A percentile compares a stretch with the other conserved stretches of the same genome.
Conservation (phyloP, 2,797 vertebrate genomes). For the Phrynocephalus guinanensis region DNA sequence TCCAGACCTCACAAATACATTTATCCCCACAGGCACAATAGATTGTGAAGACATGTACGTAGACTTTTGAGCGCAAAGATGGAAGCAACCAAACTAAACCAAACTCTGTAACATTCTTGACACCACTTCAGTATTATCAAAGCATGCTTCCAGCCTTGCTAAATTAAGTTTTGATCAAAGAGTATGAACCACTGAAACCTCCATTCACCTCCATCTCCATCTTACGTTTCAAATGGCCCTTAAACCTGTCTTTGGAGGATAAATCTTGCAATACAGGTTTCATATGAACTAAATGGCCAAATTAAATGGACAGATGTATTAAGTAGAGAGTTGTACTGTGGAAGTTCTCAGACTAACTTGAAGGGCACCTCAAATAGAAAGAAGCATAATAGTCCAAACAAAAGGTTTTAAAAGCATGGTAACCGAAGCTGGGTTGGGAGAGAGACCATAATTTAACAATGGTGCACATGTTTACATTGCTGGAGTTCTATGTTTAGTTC, state of each 20-base stretch:
- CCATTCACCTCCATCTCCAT: neutral
- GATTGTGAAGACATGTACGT: neutral
- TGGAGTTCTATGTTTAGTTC: neutral
- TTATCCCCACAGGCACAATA: neutral
- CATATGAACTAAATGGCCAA: neutral
- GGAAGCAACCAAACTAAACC: neutral
- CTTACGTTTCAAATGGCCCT: neutral
- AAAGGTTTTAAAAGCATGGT: neutral
- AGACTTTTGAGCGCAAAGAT: too few relatives aligned
- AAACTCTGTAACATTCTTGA: neutral
- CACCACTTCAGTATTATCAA: neutral
- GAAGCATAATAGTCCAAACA: neutral
- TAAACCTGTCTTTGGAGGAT: too few relatives aligned
- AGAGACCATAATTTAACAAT: neutral
- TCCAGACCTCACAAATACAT: neutral
- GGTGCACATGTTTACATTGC: neutral
- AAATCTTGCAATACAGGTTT: neutral
- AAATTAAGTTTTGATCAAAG: neutral
- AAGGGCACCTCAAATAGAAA: neutral
- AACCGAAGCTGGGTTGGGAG: neutral
- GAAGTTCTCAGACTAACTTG: neutral
- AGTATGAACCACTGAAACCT: neutral
- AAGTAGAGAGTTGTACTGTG: too few relatives aligned
- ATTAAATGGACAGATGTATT: neutral
- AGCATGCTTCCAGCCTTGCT: neutral